phyloP scores from a whole-genome alignment of 2,113 vertebrate species.

The Heloderma charlesbogerti region DNA sequence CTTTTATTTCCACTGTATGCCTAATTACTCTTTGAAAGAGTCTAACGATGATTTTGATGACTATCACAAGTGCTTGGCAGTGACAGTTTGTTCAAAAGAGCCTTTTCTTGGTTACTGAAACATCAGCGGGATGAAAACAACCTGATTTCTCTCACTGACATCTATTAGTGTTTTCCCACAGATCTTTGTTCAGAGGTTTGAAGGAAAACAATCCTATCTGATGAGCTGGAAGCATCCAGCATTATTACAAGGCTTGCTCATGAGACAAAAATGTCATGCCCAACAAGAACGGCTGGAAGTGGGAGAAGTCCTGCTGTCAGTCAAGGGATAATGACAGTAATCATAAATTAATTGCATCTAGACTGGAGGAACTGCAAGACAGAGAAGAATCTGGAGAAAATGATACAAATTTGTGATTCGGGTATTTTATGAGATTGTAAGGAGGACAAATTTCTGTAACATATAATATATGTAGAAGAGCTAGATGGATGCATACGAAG shows the following conservation, averaged over 20 bases:
- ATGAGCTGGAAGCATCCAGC: slow-evolving; percentile 10
- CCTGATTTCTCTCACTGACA: background rate
- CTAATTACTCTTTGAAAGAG: background rate
- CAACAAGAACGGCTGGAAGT: background rate
- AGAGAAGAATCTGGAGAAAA: background rate
- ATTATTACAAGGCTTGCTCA: background rate
- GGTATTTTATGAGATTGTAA: background rate
- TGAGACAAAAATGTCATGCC: background rate
- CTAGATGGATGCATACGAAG: background rate
- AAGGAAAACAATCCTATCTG: slow-evolving; percentile 4
- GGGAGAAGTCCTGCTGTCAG: background rate
- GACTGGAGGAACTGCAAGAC: background rate
- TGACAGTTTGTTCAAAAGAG: background rate
- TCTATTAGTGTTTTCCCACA: background rate
- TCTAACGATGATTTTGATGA: slow-evolving; percentile 27
- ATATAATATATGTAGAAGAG: background rate
- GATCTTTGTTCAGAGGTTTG: background rate
- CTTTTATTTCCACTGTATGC: slow-evolving; percentile 1
- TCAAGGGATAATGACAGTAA: slow-evolving; percentile 5
- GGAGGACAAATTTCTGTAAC: background rate
- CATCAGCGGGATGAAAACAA: slow-evolving; percentile 19
- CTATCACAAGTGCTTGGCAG: background rate
- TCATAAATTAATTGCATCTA: slow-evolving; percentile 14
- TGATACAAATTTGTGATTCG: background rate
- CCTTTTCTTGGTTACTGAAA: background rate